Base-by-base conservation (phyloP, 2,797 vertebrate species). In the Pachyuromys duprasi region DNA sequence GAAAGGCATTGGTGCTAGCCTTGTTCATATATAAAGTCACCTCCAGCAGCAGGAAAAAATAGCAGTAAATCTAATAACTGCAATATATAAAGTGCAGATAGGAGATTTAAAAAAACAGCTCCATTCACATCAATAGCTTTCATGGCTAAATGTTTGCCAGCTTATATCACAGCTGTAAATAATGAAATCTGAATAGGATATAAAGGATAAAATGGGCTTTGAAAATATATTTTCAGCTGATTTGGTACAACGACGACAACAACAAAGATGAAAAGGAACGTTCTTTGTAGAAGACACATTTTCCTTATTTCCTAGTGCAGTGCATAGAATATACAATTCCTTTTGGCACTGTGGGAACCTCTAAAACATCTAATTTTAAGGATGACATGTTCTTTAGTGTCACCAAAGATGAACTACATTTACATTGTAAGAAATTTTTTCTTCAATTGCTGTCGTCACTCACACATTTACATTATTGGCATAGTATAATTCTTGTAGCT, bases 321-420 rank as follows among this genome's bases (percentile, higher is more conserved):
- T 12, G 8, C 15, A 93, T 90, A 60, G 9, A 82, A 57, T 67
- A 63, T 84, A 70, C 36, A 88, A 42, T 84, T 93, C 42, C 39
- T 69, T 93, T 93, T 13, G 65, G 3, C 33, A 78, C 26, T 92
- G 2, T 18, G 72, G 33, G n/a, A 89, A 81, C 8, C 82, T 95
- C 62, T 42, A 81, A 93, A 86, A 75, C 20, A 83, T 75, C 3
- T 42, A 88, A 55, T 74, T 69, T 1, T 70, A 93, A 62, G 12
- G 49, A 80, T 89, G 57, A 17, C 24, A 83, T 86, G 88, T 74
- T 20, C 33, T 89, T 89, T 78, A 95, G 90, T 75, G 42, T 1
- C 63, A 94, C 86, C 12, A 80, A 86, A 82, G 94, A 84, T 94
- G 28, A 95, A 57, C 79, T 75, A 49, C 65, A 95, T 90, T 86